Base-by-base conservation (phyloP, 2,888 invertebrate genomes). In the Platypus cylindrus region DNA sequence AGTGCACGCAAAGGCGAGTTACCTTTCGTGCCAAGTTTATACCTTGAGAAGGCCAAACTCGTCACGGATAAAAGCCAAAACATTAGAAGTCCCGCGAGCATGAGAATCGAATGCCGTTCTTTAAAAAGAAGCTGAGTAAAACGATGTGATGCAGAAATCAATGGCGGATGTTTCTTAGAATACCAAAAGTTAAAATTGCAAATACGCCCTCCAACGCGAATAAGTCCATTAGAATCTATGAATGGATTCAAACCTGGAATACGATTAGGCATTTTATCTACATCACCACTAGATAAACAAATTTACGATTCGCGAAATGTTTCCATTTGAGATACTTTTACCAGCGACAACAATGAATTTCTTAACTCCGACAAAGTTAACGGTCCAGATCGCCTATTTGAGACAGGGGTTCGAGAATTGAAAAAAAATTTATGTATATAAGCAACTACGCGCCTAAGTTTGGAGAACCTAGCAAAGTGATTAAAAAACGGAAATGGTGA, bases 191-290 rank as follows among this genome's bases (percentile, higher is more conserved):
- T 22, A 7, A 39, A 40, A 18, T 40, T 23, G 1, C 12, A 24
- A 16, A 45, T 25, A 25, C 40, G 30, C 27, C 33, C 43, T 12
- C 40, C 43, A n/a, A 40, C 43, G 15, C 43, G 35, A 18, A 47
- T 30, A 9, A 47, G 2, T 8, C 27, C 31, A 18, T 41, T 26
- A 9, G 34, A 8, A 22, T 45, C 45, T 9, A 44, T 17, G 30
- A 45, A 47, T 5, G 45, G 46, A 32, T 36, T 41, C 13, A 46
- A 18, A 28, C 22, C 30, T 5, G 35, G 3, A 17, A 44, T 15
- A 37, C 20, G 34, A 16, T 38, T 40, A 5, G 30, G 22, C 18
- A 30, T 14, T 13, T 30, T 30, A 9, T 7, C 7, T 7, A 20
- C 20, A 7, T 20, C 7, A 5, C 9, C 9, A 5, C 9, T 20